Conservation (phyloP, 2,797 vertebrate genomes). For the Microctenopoma stevenorrisi region DNA sequence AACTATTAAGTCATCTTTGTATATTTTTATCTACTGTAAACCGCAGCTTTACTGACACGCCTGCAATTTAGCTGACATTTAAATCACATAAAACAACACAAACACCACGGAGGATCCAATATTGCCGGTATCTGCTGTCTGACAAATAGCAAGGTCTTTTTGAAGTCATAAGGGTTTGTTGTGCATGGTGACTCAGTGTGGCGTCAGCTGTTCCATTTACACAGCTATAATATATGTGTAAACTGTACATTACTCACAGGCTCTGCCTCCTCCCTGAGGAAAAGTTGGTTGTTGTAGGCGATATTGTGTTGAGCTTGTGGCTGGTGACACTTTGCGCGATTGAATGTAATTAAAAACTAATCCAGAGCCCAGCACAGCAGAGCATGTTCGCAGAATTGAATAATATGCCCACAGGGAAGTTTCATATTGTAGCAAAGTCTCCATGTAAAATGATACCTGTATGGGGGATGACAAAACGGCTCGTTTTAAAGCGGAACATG, state of each 20-base stretch:
- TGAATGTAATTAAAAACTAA: constrained; percentile 71
- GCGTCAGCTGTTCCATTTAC: constrained; percentile 17
- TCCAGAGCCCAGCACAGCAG: constrained; percentile 38
- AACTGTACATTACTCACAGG: constrained; percentile 25
- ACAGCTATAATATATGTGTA: constrained; percentile 36
- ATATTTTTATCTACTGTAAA: constrained; percentile 3
- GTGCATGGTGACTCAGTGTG: constrained; percentile 7
- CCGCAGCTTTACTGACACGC: not conserved
- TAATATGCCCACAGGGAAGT: constrained; percentile 51
- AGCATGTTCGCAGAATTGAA: constrained; percentile 57
- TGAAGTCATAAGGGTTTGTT: constrained; percentile 13
- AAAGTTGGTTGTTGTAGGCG: constrained; percentile 17
- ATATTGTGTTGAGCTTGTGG: constrained; percentile 17
- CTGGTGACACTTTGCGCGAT: constrained; percentile 35
- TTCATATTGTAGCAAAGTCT: constrained; percentile 15
- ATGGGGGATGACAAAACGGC: not conserved
- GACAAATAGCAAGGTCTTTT: constrained; percentile 8
- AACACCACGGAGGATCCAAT: not conserved
- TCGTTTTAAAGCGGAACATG: not conserved
- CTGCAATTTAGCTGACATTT: constrained; percentile 3
- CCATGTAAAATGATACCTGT: constrained; percentile 5
- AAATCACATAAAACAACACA: constrained; percentile 4
- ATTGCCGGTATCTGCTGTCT: not conserved
- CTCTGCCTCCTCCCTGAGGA: constrained; percentile 11
- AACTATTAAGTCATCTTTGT: not conserved